A percentile compares a stretch with the other conserved stretches of the same genome.
Conservation (phyloP, 2,797 vertebrate species). For the Fringilla coelebs region DNA sequence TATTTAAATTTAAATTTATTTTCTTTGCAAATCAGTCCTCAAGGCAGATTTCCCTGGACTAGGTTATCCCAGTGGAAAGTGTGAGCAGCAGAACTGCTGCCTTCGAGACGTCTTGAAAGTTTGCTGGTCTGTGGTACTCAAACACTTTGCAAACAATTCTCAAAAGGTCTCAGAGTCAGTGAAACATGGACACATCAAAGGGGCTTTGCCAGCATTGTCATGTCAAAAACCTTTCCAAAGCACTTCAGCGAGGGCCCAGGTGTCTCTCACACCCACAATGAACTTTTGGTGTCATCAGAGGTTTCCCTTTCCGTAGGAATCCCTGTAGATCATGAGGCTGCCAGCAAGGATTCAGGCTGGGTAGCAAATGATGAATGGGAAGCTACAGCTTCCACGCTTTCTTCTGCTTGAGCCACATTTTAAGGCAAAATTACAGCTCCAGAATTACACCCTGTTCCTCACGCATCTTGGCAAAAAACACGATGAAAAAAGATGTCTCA, state of each 20-base stretch:
- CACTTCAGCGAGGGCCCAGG: background rate
- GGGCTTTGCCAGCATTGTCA: background rate
- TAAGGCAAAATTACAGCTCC: background rate
- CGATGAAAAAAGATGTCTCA: background rate
- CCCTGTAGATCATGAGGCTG: background rate
- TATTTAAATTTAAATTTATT: background rate
- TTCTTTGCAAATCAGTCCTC: background rate
- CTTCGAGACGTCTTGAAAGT: slow-evolving; percentile 2
- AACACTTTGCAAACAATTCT: background rate
- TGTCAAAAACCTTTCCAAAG: background rate
- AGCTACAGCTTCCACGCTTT: background rate
- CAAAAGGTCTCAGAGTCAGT: background rate
- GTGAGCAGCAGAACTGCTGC: background rate
- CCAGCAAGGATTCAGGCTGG: slow-evolving; percentile 7
- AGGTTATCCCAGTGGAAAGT: slow-evolving; percentile 10
- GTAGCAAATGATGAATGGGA: slow-evolving; percentile 29
- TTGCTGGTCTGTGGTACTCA: background rate
- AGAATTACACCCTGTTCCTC: background rate
- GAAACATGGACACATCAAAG: background rate
- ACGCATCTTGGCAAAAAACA: background rate
- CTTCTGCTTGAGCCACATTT: background rate
- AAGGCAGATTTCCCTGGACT: background rate
- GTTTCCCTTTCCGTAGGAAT: slow-evolving; percentile 7
- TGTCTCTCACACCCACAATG: background rate
- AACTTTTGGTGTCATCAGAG: background rate